phyloP scores from a whole-genome alignment of 2,113 vertebrate species.

The Galeopterus variegatus region DNA sequence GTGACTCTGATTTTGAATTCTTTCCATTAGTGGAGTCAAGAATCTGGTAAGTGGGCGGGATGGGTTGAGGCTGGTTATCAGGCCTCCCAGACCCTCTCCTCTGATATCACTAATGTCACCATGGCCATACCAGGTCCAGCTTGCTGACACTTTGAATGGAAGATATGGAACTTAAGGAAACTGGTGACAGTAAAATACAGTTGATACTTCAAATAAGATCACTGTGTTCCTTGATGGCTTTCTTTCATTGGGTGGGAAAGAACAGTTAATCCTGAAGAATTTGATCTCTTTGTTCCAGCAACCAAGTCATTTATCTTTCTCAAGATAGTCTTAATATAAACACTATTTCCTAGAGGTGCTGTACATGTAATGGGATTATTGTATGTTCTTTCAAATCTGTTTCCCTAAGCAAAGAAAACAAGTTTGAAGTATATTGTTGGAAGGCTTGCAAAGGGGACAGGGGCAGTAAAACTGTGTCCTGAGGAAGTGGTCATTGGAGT shows the following conservation, averaged over 20 bases:
- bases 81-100: no score
- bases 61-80: no score
- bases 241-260: background rate
- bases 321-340: background rate
- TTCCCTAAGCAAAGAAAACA: background rate
- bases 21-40: no score
- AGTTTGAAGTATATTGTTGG: background rate
- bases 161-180: background rate
- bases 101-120: no score
- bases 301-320: background rate
- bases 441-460: no score
- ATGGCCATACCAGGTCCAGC: fast-evolving
- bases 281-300: background rate
- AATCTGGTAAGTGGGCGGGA: no score
- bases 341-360: conserved; percentile 3
- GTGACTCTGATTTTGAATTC: no score
- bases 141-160: background rate
- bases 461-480: background rate
- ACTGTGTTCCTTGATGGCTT: background rate
- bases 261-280: conserved; percentile 25
- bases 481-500: background rate
- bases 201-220: background rate
- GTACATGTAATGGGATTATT: background rate
- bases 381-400: background rate
- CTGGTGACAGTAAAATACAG: background rate